Conservation (phyloP, 2,797 vertebrate genomes). For the Gymnocypris eckloni region DNA sequence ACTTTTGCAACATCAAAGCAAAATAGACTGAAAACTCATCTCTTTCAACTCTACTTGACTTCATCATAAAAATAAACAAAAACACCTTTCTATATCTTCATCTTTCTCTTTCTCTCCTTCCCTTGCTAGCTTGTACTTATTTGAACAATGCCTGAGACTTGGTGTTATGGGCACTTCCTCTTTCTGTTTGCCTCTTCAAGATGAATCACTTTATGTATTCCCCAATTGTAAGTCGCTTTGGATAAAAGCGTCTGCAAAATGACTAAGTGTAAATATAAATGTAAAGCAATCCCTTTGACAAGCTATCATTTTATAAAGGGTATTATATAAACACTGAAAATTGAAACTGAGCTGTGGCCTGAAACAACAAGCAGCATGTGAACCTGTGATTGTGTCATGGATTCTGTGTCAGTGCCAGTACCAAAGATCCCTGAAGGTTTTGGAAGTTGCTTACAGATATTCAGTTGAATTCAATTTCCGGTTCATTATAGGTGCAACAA, state of each 20-base stretch:
- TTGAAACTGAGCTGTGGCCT: not conserved
- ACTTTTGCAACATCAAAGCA: constrained; percentile 19
- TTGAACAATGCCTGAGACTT: too few species aligned
- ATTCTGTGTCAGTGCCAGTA: constrained; percentile 25
- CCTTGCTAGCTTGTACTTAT: too few species aligned
- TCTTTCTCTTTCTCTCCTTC: too few species aligned
- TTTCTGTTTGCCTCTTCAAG: too few species aligned
- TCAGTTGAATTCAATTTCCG: constrained; percentile 38
- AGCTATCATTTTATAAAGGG: constrained; percentile 22
- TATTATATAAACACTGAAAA: constrained; percentile 29
- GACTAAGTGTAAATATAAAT: too few species aligned
- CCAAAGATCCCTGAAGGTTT: constrained; percentile 1
- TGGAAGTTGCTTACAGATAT: constrained; percentile 18
- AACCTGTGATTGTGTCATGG: not conserved
- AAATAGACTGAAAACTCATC: too few species aligned
- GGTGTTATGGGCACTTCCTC: too few species aligned
- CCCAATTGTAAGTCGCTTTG: not conserved
- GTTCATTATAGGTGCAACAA: constrained; percentile 21
- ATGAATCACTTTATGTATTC: too few species aligned
- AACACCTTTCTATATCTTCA: too few species aligned
- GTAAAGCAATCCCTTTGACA: constrained; percentile 25
- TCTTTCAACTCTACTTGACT: too few species aligned
- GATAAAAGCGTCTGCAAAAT: constrained; percentile 8
- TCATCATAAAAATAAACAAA: too few species aligned
- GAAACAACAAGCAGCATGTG: not conserved